Conservation (phyloP, 2,888 invertebrate species). For the Ophion ellenae region DNA sequence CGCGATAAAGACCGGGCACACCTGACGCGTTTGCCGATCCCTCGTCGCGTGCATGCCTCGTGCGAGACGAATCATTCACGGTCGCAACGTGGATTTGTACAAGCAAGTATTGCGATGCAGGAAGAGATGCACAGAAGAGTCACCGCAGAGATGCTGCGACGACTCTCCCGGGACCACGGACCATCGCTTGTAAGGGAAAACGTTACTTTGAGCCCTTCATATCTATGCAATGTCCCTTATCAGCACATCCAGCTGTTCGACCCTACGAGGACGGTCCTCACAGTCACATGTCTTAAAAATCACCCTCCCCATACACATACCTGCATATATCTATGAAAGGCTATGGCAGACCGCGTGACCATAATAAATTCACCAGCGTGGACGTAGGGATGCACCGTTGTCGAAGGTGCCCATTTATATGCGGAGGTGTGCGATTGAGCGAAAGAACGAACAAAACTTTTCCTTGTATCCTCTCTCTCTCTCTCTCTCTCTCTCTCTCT, state of each 20-base stretch:
- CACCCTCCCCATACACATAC: neutral
- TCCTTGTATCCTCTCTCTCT: neutral
- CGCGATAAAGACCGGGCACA: conserved; percentile 64
- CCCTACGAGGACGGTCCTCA: neutral
- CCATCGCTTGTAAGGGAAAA: conserved; percentile 1
- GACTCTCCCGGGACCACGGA: conserved; percentile 24
- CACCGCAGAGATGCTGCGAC: conserved; percentile 32
- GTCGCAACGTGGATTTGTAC: conserved; percentile 7
- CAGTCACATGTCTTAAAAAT: neutral
- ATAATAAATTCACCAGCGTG: conserved; percentile 62
- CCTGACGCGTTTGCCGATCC: conserved; percentile 66
- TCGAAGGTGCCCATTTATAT: conserved; percentile 46
- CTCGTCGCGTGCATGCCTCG: conserved; percentile 53
- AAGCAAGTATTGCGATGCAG: neutral
- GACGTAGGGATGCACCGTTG: conserved; percentile 32
- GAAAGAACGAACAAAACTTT: neutral
- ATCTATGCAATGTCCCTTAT: neutral
- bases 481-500: too few relatives aligned
- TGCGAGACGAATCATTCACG: conserved; percentile 65
- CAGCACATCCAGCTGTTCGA: neutral
- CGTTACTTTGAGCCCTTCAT: neutral
- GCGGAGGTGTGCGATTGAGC: conserved; percentile 42
- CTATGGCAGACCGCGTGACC: conserved; percentile 47
- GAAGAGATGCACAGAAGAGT: conserved; percentile 24
- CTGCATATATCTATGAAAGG: neutral